A percentile compares a stretch with the other conserved stretches of the same genome.
phyloP scores from a whole-genome alignment of 2,113 vertebrate genomes.

The Odocoileus virginianus region DNA sequence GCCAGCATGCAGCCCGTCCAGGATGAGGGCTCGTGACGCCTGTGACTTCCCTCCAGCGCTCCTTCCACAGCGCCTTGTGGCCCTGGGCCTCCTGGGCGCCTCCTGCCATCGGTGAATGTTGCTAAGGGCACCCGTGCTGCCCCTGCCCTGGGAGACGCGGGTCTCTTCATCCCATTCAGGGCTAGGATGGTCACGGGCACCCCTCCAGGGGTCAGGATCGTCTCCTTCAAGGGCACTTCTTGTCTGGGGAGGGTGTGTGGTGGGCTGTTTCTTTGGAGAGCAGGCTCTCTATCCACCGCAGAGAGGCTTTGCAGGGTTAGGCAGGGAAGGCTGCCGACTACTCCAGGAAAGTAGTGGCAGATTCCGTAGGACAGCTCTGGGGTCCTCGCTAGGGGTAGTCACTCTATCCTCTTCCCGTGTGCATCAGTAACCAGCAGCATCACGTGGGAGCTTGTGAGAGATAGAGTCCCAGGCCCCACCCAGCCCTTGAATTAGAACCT shows the following conservation, averaged over 20 bases:
- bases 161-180: background rate
- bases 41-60: background rate
- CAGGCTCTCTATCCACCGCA: background rate
- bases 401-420: background rate
- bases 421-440: background rate
- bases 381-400: background rate
- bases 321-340: background rate
- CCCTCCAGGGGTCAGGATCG: background rate
- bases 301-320: background rate
- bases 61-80: background rate
- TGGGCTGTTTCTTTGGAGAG: background rate
- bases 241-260: background rate
- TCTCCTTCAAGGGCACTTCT: background rate
- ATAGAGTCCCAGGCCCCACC: background rate
- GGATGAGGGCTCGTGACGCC: background rate
- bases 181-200: background rate
- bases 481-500: background rate
- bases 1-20: background rate
- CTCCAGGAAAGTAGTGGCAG: background rate
- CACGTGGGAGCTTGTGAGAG: background rate
- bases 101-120: fast-evolving
- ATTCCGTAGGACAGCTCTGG: fast-evolving
- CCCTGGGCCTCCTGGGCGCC: background rate
- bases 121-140: background rate
- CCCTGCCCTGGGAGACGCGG: background rate